phyloP scores from a whole-genome alignment of 35 echinoderm and acorn worm species.

The Diadema setosum region DNA sequence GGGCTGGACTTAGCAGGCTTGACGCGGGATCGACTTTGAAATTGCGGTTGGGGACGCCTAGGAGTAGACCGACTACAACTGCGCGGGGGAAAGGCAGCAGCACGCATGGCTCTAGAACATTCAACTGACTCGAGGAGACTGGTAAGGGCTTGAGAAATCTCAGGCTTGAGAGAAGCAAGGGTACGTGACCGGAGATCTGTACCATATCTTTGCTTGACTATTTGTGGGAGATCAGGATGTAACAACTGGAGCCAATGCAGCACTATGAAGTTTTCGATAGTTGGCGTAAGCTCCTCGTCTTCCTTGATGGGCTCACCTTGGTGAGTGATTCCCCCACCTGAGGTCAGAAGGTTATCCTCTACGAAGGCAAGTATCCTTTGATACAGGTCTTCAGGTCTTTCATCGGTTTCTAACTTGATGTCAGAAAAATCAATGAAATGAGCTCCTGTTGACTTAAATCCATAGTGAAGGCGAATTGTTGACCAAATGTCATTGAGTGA shows the following conservation, averaged over 20 bases:
- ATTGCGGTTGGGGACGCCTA: neutral
- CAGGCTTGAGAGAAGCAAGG: slow-evolving; percentile 54
- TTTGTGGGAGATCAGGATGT: slow-evolving; percentile 19
- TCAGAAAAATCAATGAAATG: slow-evolving; percentile 37
- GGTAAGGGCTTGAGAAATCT: slow-evolving; percentile 64
- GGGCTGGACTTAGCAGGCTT: neutral
- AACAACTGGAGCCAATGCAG: slow-evolving; percentile 58
- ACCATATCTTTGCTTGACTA: slow-evolving; percentile 62
- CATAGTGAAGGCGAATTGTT: slow-evolving; percentile 10
- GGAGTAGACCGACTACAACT: neutral
- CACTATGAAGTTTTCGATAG: slow-evolving; percentile 64
- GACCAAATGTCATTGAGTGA: slow-evolving; percentile 16
- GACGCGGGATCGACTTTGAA: neutral
- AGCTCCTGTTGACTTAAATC: neutral
- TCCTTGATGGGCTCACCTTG: slow-evolving; percentile 22
- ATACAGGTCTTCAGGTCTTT: slow-evolving; percentile 45
- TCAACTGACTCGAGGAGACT: slow-evolving; percentile 34
- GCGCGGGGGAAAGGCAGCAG: neutral
- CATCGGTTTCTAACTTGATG: slow-evolving; percentile 17
- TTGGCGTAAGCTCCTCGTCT: slow-evolving; percentile 58
- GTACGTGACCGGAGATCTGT: slow-evolving; percentile 36
- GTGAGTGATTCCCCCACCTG: slow-evolving; percentile 13
- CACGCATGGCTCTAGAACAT: slow-evolving; percentile 1
- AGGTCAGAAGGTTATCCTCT: neutral
- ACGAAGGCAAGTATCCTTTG: too few relatives aligned